Evolutionary conservation across 2,113 vertebrate genomes (phyloP).

Genomic region (Glaucidium brasilianum): DNA sequence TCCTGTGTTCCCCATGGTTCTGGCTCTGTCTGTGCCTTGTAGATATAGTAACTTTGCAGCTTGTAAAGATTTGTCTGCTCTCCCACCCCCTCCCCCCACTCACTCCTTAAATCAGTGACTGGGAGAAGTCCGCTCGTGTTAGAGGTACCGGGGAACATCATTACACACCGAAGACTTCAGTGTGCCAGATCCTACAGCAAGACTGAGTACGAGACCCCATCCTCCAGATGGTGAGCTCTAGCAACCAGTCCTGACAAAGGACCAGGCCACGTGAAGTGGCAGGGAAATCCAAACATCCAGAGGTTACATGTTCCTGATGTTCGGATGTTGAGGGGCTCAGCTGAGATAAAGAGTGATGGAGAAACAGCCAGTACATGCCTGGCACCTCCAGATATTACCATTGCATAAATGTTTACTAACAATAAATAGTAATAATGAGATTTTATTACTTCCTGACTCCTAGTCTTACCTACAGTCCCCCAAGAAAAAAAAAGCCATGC

Average conservation of each 20-base stretch:
- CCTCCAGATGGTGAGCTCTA: neutral
- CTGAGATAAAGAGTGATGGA: neutral
- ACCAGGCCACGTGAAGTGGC: fast-evolving
- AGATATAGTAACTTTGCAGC: slow-evolving; percentile 54
- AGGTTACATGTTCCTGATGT: neutral
- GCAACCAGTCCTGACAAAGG: neutral
- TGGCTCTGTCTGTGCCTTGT: slow-evolving; percentile 46
- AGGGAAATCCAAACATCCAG: neutral
- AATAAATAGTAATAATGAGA: slow-evolving; percentile 32
- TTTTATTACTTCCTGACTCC: slow-evolving; percentile 56
- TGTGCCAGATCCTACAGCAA: neutral
- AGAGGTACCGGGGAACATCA: fast-evolving
- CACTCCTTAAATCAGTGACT: neutral
- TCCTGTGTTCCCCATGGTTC: slow-evolving; percentile 24
- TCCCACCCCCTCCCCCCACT: neutral
- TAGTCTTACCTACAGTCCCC: slow-evolving; percentile 24
- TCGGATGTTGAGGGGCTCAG: neutral
- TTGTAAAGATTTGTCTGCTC: slow-evolving; percentile 39
- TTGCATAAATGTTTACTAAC: slow-evolving; percentile 12
- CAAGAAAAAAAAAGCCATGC: neutral
- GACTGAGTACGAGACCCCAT: neutral
- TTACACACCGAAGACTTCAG: neutral
- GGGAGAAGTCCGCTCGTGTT: neutral
- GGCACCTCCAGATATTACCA: neutral
- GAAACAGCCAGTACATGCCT: neutral